These are phyloP conservation scores for Corynorhinus townsendii DNA, from an alignment of 2,113 vertebrate species.

Conservation along the genomic window DNA sequence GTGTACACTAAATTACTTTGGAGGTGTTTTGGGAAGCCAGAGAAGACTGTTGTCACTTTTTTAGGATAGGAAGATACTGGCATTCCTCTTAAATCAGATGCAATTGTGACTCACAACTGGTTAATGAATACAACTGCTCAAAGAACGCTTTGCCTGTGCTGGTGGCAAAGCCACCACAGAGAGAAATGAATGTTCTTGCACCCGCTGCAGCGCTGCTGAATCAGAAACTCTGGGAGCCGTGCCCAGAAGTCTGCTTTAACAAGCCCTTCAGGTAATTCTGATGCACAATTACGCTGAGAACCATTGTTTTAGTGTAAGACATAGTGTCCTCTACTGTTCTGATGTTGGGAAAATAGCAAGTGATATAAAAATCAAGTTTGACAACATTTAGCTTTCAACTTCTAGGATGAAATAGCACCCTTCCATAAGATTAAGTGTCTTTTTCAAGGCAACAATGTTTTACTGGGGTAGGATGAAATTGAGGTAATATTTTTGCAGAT, in stretches of 20 bases:
- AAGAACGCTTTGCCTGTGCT: background rate
- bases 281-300: background rate
- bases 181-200: background rate
- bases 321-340: conserved; percentile 19
- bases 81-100: background rate
- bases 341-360: background rate
- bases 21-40: background rate
- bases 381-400: background rate
- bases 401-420: background rate
- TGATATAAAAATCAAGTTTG: background rate
- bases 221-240: background rate
- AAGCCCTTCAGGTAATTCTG: background rate
- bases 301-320: background rate
- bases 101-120: background rate
- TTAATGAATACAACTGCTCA: background rate
- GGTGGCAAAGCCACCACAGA: background rate
- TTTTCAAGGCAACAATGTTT: background rate
- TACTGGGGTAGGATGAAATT: background rate
- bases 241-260: background rate
- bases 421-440: background rate
- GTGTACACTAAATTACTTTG: background rate
- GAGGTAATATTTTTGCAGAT: background rate
- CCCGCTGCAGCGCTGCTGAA: background rate
- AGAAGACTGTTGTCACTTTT: background rate
- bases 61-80: background rate